Conservation (phyloP, 2,113 vertebrate genomes). For the Bubo blakistoni region DNA sequence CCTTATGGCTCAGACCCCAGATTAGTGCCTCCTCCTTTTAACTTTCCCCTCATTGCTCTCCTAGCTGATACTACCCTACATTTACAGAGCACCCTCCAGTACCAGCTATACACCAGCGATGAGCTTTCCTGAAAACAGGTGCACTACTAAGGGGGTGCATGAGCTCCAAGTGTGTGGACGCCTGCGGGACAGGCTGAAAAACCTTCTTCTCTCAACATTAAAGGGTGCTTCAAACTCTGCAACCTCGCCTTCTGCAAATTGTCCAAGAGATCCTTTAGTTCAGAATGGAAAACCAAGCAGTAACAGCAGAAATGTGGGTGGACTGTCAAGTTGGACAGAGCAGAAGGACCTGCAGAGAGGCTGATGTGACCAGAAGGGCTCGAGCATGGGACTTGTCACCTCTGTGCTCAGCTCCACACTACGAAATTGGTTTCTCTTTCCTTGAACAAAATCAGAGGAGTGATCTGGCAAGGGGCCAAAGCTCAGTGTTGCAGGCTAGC, state of each 20-base stretch:
- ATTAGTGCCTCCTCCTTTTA: too few relatives aligned
- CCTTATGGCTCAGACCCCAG: background rate
- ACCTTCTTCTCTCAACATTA: background rate
- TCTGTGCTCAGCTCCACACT: background rate
- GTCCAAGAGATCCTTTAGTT: background rate
- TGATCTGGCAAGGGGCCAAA: background rate
- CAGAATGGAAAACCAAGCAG: background rate
- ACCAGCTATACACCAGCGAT: background rate
- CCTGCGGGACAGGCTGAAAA: background rate
- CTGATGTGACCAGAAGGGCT: background rate
- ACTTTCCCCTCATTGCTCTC: background rate
- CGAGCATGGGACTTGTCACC: too few relatives aligned
- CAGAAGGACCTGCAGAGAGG: background rate
- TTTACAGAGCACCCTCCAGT: background rate
- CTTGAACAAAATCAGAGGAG: background rate
- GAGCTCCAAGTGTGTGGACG: background rate
- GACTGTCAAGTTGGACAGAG: fast-evolving
- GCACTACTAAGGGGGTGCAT: background rate
- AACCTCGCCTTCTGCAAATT: background rate
- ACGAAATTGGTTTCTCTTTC: background rate
- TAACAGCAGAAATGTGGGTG: background rate
- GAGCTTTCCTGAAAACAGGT: background rate
- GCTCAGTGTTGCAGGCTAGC: background rate
- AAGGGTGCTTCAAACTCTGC: background rate
- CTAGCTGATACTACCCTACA: too few relatives aligned